Percentiles rank a stretch among this genome's conserved stretches.
Evolutionary conservation across 1,140 invertebrate genomes (phyloP).

Genomic region (Vanessa atalanta): DNA sequence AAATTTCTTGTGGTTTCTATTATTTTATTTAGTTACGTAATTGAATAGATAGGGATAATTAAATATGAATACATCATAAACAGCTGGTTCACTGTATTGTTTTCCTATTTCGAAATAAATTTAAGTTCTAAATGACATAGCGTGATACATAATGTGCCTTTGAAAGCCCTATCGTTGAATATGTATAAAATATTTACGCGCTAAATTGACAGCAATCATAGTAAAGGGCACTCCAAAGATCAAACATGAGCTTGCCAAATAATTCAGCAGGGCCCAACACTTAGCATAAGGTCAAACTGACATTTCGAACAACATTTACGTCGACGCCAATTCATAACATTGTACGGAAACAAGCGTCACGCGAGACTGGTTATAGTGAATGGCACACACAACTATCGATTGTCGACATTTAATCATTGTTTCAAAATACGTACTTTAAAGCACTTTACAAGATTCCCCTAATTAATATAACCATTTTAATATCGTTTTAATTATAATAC

Average conservation of each 20-base stretch:
- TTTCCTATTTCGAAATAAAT: too few species aligned
- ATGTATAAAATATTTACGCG: conserved; percentile 37
- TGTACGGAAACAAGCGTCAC: conserved; percentile 52
- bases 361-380: conserved; percentile 49
- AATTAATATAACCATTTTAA: too few species aligned
- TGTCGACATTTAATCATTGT: neutral
- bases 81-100: too few species aligned
- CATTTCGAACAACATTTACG: conserved; percentile 73
- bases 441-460: too few species aligned
- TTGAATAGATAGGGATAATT: too few species aligned
- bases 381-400: conserved; percentile 16
- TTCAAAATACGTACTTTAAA: too few species aligned
- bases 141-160: neutral
- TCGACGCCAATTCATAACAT: conserved; percentile 56
- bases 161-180: conserved; percentile 22
- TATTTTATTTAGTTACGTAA: too few species aligned
- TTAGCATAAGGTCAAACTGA: conserved; percentile 78
- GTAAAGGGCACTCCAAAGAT: conserved; percentile 70
- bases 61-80: too few species aligned
- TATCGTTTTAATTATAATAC: too few species aligned
- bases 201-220: conserved; percentile 65
- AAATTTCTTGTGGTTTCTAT: too few species aligned
- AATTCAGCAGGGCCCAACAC: conserved; percentile 58
- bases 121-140: too few species aligned
- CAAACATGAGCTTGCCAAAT: conserved; percentile 61